Base-by-base conservation (phyloP, 1,140 invertebrate species). In the Episyrphus balteatus region DNA sequence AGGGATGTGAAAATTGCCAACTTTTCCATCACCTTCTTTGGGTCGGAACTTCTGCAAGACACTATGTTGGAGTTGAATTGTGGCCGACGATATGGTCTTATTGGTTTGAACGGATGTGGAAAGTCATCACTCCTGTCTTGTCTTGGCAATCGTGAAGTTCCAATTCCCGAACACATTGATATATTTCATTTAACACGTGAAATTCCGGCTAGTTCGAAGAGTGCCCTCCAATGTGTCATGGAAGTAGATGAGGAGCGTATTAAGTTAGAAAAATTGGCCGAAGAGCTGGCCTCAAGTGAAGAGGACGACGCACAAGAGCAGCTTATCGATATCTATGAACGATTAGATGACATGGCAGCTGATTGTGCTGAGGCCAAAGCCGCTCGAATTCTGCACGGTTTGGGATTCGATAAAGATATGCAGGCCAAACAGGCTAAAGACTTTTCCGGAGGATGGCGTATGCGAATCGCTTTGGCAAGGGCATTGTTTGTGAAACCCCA, bases 391-490 rank as follows among this genome's bases (percentile, higher is more conserved):
- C 77, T 99, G 1, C 82, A 94, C 62, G 97, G 97, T 83, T 78
- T 99, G 11, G 97, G 97, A 32, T 99, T 99, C 65, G 86, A 84
- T 31, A 82, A 84, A 58, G 82, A 86, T 46, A 99, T 99, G 97
- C 93, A 99, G 70, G 70, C 79, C 33, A 86, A 77, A 77, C 83
- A 77, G 73, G 89, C 91, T 48, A 95, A 90, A 77, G 92, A 97
- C 63, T 98, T 97, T 66, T 95, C 91, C 45, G 93, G 81, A 82
- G 96, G 97, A 65, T 99, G 97, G 97, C 78, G 97, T 47, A 99
- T 99, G 97, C 77, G 97, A 58, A 98, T 99, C 58, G 91, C 95
- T n/a, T 72, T 99, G 21, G 97, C 97, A n/a, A 77, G 91, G 69
- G 87, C 88, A 11, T 65, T 92, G 13, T 92, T 88, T 55, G 86